Evolutionary conservation across 1,140 invertebrate species (phyloP), one percentile per base, ranked within the genome.

Genomic region (Cydia splendana): DNA sequence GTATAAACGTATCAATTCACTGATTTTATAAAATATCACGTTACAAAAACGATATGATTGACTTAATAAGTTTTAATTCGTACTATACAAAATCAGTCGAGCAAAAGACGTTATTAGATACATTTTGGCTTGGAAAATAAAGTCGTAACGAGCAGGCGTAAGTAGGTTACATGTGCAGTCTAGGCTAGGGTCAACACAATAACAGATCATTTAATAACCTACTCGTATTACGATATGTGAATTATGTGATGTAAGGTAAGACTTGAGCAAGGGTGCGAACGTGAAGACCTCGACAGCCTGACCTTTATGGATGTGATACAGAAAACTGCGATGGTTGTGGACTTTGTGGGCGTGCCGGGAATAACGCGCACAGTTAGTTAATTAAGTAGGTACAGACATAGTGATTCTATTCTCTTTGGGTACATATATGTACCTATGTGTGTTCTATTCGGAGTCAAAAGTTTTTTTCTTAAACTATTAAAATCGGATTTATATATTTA

Each of bases 131-230:
- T 24, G 20, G 10, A 24, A 62, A 62, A 24, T 62, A 62, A 20
- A 24, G 2, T 57, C 7, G 53, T 57, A 62, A 24, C 57, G n/a
- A 12, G 24, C 20, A 62, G 51, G 20, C 24, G 20, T 62, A 62
- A 48, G 45, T 48, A 48, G 20, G 20, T 24, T 20, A 20, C 57
- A 62, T 24, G n/a, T 62, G 57, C 9, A 24, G 57, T 62, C 57
- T 62, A 62, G 53, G 53, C n/a, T 57, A 57, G 20, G 57, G 57
- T 62, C 57, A 24, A 62, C 20, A 62, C 20, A 62, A 62, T 24
- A 62, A 10, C 57, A 57, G 53, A 57, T 18, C 0, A 18, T 57
- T 62, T 20, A 62, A 62, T 62, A 12, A 62, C 24, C 24, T 24
- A 24, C 24, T 24, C 20, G 6, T 10, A 62, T 62, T 20, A 24